Conservation (phyloP, 2,113 vertebrate genomes). For the Indicator indicator region DNA sequence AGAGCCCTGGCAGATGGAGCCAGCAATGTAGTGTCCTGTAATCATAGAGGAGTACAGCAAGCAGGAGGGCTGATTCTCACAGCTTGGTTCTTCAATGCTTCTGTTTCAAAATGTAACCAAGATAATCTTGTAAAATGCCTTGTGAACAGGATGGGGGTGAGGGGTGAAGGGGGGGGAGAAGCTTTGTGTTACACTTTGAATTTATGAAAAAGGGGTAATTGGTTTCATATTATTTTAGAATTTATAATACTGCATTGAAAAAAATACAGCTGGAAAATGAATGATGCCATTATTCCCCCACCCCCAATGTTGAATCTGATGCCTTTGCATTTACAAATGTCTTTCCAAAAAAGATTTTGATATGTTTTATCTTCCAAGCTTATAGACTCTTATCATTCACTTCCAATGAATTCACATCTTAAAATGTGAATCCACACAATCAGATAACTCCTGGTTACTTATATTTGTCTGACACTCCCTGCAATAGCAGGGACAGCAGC, state of each 20-base stretch:
- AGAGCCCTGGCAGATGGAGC: neutral
- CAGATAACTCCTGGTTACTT: neutral
- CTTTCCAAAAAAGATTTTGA: neutral
- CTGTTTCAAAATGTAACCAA: neutral
- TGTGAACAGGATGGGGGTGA: neutral
- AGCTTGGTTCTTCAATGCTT: neutral
- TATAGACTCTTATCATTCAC: neutral
- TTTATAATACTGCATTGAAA: neutral
- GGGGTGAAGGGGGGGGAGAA: rapidly evolving
- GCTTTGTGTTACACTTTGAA: neutral
- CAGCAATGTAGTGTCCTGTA: neutral
- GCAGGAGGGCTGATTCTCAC: neutral
- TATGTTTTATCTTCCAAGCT: neutral
- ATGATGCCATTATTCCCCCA: neutral
- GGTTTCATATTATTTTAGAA: neutral
- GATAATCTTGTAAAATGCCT: neutral
- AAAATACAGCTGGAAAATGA: neutral
- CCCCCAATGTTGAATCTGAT: neutral
- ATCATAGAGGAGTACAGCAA: neutral
- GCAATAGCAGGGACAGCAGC: neutral
- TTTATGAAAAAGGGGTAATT: neutral
- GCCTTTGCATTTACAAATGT: neutral
- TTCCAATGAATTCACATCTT: neutral
- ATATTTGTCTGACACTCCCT: neutral
- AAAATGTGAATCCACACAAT: neutral